phyloP scores from a whole-genome alignment of 2,888 invertebrate species.

The Xylota segnis region DNA sequence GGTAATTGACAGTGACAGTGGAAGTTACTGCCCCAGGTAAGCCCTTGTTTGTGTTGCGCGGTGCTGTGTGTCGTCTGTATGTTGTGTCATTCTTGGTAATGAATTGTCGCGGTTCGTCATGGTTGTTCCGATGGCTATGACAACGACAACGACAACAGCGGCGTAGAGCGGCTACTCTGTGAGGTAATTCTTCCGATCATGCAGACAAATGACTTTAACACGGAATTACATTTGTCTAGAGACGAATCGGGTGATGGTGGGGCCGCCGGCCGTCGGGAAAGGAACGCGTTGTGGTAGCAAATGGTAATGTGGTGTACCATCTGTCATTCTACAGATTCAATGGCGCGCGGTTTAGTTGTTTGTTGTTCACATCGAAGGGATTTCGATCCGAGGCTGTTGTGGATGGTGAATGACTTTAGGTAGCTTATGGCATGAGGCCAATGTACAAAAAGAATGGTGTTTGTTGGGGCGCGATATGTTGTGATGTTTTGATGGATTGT shows the following conservation, averaged over 20 bases:
- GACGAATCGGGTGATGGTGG: not conserved
- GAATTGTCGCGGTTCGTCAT: slow-evolving; percentile 72
- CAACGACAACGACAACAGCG: slow-evolving; percentile 27
- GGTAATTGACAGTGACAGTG: slow-evolving; percentile 71
- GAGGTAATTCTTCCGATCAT: slow-evolving; percentile 61
- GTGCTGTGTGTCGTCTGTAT: slow-evolving; percentile 28
- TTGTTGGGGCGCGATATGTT: slow-evolving; percentile 9
- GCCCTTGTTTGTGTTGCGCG: slow-evolving; percentile 50
- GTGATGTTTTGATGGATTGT: slow-evolving; percentile 53
- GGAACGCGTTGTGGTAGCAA: slow-evolving; percentile 24
- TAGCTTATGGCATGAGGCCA: slow-evolving; percentile 58
- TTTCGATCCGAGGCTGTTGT: slow-evolving; percentile 20
- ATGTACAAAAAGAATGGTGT: slow-evolving; percentile 46
- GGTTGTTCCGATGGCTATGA: slow-evolving; percentile 37
- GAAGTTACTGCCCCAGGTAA: slow-evolving; percentile 48
- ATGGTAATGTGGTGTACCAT: slow-evolving; percentile 41
- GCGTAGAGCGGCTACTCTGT: slow-evolving; percentile 20
- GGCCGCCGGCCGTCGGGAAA: not conserved
- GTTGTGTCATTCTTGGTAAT: slow-evolving; percentile 73
- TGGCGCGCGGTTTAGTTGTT: slow-evolving; percentile 15
- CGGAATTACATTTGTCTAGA: slow-evolving; percentile 36
- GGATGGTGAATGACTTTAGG: slow-evolving; percentile 36
- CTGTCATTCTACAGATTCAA: slow-evolving; percentile 8
- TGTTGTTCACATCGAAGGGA: slow-evolving; percentile 42
- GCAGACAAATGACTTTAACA: slow-evolving; percentile 69